These are phyloP conservation scores for Hippocampus barbouri DNA, from an alignment of 2,113 vertebrate genomes.

Conservation along the genomic window DNA sequence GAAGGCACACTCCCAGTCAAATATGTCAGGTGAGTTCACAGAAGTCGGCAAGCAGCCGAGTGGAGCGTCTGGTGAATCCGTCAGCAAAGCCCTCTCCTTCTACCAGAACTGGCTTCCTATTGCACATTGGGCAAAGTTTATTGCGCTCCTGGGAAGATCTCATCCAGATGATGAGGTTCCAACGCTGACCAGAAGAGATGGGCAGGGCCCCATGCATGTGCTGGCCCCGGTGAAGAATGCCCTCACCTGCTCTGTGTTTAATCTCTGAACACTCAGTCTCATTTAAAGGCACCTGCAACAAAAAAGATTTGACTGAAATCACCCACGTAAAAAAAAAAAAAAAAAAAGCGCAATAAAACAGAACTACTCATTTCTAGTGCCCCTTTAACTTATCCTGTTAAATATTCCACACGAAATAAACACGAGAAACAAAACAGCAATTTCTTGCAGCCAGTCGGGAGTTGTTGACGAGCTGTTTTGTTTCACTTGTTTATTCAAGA, in stretches of 20 bases:
- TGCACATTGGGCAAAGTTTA: slow-evolving; percentile 89
- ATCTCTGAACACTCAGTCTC: slow-evolving; percentile 78
- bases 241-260: slow-evolving; percentile 73
- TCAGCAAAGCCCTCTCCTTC: slow-evolving; percentile 81
- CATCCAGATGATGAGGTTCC: slow-evolving; percentile 96
- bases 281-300: slow-evolving; percentile 73
- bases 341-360: too few relatives aligned
- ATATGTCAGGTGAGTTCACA: slow-evolving; percentile 51
- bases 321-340: not conserved
- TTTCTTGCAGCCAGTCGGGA: too few relatives aligned
- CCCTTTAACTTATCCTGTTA: not conserved
- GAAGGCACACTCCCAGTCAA: not conserved
- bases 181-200: slow-evolving; percentile 83
- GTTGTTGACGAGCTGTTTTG: too few relatives aligned
- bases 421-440: too few relatives aligned
- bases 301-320: not conserved
- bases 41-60: accelerated
- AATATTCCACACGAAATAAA: too few relatives aligned
- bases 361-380: not conserved
- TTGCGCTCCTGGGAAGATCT: slow-evolving; percentile 82
- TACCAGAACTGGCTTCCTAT: slow-evolving; percentile 73
- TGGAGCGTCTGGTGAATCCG: slow-evolving; percentile 76
- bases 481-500: too few relatives aligned
- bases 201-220: slow-evolving; percentile 90
- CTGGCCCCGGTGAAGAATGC: slow-evolving; percentile 87